A percentile compares a stretch with the other conserved stretches of the same genome.
Conservation (phyloP, 2,113 vertebrate species). For the Todiramphus saurophagus region DNA sequence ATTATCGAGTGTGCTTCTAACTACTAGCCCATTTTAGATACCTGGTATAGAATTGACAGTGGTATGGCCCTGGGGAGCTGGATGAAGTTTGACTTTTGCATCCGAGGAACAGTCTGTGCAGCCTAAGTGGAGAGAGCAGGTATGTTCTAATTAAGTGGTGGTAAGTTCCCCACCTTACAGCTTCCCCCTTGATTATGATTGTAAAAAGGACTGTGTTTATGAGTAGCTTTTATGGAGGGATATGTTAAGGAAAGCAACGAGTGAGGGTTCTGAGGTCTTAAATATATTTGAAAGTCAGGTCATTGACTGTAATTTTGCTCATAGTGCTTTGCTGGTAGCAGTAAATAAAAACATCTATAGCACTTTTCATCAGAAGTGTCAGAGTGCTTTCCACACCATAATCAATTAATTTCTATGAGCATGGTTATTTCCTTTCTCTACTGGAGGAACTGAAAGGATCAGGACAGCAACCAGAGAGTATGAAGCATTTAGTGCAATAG, state of each 20-base stretch:
- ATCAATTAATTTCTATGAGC: conserved; percentile 26
- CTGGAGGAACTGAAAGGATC: background rate
- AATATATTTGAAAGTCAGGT: conserved; percentile 44
- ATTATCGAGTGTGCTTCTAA: background rate
- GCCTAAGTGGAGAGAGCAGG: background rate
- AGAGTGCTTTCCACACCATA: conserved; percentile 17
- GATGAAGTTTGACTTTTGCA: conserved; percentile 5
- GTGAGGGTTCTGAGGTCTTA: conserved; percentile 19
- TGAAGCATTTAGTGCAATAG: background rate
- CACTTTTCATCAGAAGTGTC: conserved; percentile 29
- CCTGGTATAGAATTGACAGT: background rate
- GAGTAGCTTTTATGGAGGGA: conserved; percentile 29
- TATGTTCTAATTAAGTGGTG: conserved; percentile 3
- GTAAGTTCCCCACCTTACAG: background rate
- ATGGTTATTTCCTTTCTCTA: background rate
- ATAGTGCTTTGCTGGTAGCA: conserved; percentile 3
- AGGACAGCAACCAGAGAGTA: background rate
- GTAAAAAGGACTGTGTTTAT: conserved; percentile 12
- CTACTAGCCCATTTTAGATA: background rate
- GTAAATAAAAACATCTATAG: conserved; percentile 33
- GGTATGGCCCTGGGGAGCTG: background rate
- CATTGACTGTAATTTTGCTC: conserved; percentile 24
- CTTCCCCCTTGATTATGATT: background rate
- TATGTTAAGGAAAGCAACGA: conserved; percentile 3
- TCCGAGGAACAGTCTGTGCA: background rate